Evolutionary conservation across 2,888 invertebrate genomes (phyloP).

Genomic region (Falcaria lacertinaria): DNA sequence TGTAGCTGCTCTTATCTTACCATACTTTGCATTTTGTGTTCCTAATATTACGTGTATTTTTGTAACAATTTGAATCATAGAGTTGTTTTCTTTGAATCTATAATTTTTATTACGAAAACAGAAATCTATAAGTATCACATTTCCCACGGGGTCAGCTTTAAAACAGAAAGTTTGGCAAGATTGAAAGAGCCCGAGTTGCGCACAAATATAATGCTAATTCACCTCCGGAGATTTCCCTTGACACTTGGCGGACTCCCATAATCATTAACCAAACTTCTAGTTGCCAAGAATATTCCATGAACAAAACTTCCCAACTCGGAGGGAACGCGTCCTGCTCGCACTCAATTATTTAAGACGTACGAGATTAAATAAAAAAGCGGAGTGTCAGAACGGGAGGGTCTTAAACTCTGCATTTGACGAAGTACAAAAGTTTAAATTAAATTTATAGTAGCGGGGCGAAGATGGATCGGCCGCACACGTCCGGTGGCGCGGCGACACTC

Average conservation of each 20-base stretch:
- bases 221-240: constrained; percentile 56
- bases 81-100: too few species aligned
- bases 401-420: constrained; percentile 44
- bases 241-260: constrained; percentile 34
- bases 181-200: constrained; percentile 17
- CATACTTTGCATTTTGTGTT: too few species aligned
- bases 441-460: constrained; percentile 44
- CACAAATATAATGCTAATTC: constrained; percentile 28
- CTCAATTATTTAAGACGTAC: constrained; percentile 47
- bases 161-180: constrained; percentile 8
- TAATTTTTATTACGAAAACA: too few species aligned
- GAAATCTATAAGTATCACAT: too few species aligned
- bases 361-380: constrained; percentile 52
- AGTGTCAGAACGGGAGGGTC: constrained; percentile 38
- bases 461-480: constrained; percentile 42
- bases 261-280: constrained; percentile 49
- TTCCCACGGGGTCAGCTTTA: constrained; percentile 13
- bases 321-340: constrained; percentile 22
- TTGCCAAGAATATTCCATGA: constrained; percentile 22
- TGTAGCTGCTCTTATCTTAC: too few species aligned
- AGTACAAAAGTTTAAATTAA: constrained; percentile 67
- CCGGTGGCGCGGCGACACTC: constrained; percentile 15
- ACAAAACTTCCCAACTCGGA: constrained; percentile 27
- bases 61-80: too few species aligned
- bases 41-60: too few species aligned